Evolutionary conservation across 64 coral and sea anemone species (phyloP), one percentile per base, ranked within the genome.

Genomic region (Orbicella faveolata): DNA sequence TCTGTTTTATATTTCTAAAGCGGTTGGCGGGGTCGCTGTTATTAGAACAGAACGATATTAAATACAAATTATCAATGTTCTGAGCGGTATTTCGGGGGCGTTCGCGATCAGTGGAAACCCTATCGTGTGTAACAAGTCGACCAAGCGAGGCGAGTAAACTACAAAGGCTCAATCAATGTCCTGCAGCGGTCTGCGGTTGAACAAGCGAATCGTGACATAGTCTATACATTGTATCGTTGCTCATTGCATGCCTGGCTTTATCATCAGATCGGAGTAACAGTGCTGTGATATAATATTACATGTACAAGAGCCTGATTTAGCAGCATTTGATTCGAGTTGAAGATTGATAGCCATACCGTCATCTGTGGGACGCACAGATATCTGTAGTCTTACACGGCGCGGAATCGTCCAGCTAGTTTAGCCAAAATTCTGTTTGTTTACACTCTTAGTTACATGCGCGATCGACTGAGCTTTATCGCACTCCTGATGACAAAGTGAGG

Each of bases 381-480:
- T 48, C 44, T 6, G 44, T 37, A 39, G 34, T 19, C 59, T 67
- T 67, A 20, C 34, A 83, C 33, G 63, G 15, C 18, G 21, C 67
- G 19, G 39, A 33, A 85, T 48, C 39, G 67, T 85, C 7, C 65
- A 11, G 67, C n/a, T 23, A 11, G 67, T 12, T 59, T 16, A 48
- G 64, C 64, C 81, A 36, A 53, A 7, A 72, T 85, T 52, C 39
- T 10, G 82, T 85, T 85, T 85, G 82, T 85, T 85, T 85, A 85
- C 82, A 85, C 82, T 85, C 36, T 85, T 52, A 72, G 82, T 85
- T 85, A 85, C 82, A 85, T 85, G 82, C 82, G 82, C 82, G 82
- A 85, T 85, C 82, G 82, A 67, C 36, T 37, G 35, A 67, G 64
- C 59, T 73, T 85, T 84, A 72, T 85, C 34, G 65, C 82, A 37